Evolutionary conservation across 2,888 invertebrate genomes (phyloP).

Genomic region (Scrobipalpa costella): DNA sequence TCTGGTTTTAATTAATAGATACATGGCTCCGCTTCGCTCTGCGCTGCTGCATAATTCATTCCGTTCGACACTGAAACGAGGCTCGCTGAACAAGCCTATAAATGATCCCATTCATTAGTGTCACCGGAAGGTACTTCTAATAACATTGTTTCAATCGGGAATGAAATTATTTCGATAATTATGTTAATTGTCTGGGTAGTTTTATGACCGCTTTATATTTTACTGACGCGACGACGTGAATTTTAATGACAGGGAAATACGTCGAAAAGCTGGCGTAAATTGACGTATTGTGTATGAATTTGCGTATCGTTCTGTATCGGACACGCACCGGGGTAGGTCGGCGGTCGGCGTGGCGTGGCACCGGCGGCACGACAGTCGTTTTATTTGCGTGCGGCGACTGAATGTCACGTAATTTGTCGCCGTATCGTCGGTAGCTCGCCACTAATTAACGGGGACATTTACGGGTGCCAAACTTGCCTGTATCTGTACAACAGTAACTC

Average conservation of each 20-base stretch:
- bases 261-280: background rate
- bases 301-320: slow-evolving; percentile 10
- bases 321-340: slow-evolving; percentile 5
- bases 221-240: background rate
- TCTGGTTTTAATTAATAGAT: slow-evolving; percentile 62
- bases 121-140: slow-evolving; percentile 4
- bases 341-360: background rate
- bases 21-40: slow-evolving; percentile 36
- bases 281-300: background rate
- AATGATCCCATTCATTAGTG: slow-evolving; percentile 16
- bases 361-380: slow-evolving; percentile 38
- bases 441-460: slow-evolving; percentile 74
- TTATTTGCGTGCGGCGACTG: slow-evolving; percentile 59
- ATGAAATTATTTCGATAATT: background rate
- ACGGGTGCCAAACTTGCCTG: slow-evolving; percentile 67
- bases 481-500: slow-evolving; percentile 47
- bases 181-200: background rate
- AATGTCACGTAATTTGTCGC: slow-evolving; percentile 70
- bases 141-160: slow-evolving; percentile 1
- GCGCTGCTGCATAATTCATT: slow-evolving; percentile 49
- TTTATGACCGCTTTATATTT: background rate
- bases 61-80: slow-evolving; percentile 21
- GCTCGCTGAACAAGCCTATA: slow-evolving; percentile 15
- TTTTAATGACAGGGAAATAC: background rate
- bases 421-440: slow-evolving; percentile 61